Conservation (phyloP, 2,888 invertebrate species). For the Harpagoxenus sublaevis region DNA sequence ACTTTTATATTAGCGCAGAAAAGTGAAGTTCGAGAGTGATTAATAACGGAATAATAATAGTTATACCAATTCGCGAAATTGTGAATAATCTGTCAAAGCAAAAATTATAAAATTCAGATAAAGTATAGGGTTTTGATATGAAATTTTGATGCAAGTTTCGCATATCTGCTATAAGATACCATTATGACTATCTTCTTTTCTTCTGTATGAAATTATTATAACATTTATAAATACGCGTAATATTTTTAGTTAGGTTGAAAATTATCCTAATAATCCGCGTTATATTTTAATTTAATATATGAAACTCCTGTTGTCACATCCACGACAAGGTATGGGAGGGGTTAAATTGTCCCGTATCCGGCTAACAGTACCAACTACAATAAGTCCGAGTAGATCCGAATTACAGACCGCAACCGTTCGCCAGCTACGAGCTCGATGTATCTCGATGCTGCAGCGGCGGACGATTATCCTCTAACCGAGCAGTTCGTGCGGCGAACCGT, state of each 20-base stretch:
- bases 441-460: neutral
- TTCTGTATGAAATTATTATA: neutral
- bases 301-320: neutral
- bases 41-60: slow-evolving; percentile 59
- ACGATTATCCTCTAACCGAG: slow-evolving; percentile 48
- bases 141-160: slow-evolving; percentile 15
- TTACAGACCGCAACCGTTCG: slow-evolving; percentile 19
- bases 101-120: slow-evolving; percentile 48
- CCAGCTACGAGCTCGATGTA: slow-evolving; percentile 17
- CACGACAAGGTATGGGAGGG: neutral
- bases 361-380: neutral
- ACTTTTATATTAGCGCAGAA: slow-evolving; percentile 29
- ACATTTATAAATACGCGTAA: neutral
- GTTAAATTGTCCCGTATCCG: slow-evolving; percentile 1
- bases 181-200: neutral
- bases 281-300: neutral
- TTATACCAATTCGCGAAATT: slow-evolving; percentile 21
- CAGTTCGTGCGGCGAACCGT: slow-evolving; percentile 41
- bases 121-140: slow-evolving; percentile 27
- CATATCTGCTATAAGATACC: neutral
- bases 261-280: neutral
- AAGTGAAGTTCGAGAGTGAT: slow-evolving; percentile 51
- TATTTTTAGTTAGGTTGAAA: neutral
- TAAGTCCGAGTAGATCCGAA: slow-evolving; percentile 33
- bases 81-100: slow-evolving; percentile 30